Evolutionary conservation across 2,888 invertebrate species (phyloP).

Genomic region (Eumerus sabulonum): DNA sequence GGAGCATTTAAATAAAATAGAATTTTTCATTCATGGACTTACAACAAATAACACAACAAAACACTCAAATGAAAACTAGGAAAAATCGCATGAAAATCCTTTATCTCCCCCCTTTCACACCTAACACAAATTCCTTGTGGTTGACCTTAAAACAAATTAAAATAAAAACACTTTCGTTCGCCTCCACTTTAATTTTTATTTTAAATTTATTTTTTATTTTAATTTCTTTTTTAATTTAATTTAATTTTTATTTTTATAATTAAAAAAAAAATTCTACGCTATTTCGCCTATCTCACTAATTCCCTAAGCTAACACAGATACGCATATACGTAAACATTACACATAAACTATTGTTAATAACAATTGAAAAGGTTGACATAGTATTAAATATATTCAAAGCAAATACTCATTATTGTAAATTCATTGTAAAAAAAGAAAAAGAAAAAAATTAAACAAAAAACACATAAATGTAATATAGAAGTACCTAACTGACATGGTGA

Average conservation of each 20-base stretch:
- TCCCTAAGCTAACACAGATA: slow-evolving; percentile 34
- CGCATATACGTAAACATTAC: slow-evolving; percentile 13
- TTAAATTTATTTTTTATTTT: slow-evolving; percentile 9
- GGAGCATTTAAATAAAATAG: slow-evolving; percentile 51
- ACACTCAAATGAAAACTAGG: slow-evolving; percentile 15
- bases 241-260: slow-evolving; percentile 16
- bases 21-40: slow-evolving; percentile 3
- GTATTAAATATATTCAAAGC: slow-evolving; percentile 48
- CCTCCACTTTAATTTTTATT: slow-evolving; percentile 55
- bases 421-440: slow-evolving; percentile 7
- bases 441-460: slow-evolving; percentile 2
- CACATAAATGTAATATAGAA: no score
- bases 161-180: slow-evolving; percentile 49
- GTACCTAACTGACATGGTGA: neutral
- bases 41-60: slow-evolving; percentile 21
- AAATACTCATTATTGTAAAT: slow-evolving; percentile 60
- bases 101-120: neutral
- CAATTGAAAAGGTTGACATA: slow-evolving; percentile 39
- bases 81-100: slow-evolving; percentile 12
- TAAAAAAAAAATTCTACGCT: slow-evolving; percentile 24
- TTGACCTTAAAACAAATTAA: slow-evolving; percentile 9
- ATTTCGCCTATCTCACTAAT: slow-evolving; percentile 62
- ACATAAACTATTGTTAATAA: slow-evolving; percentile 6
- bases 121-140: slow-evolving; percentile 21
- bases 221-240: slow-evolving; percentile 20